Conservation (phyloP, 2,888 invertebrate species). For the Rhagophthalmus giganteus region DNA sequence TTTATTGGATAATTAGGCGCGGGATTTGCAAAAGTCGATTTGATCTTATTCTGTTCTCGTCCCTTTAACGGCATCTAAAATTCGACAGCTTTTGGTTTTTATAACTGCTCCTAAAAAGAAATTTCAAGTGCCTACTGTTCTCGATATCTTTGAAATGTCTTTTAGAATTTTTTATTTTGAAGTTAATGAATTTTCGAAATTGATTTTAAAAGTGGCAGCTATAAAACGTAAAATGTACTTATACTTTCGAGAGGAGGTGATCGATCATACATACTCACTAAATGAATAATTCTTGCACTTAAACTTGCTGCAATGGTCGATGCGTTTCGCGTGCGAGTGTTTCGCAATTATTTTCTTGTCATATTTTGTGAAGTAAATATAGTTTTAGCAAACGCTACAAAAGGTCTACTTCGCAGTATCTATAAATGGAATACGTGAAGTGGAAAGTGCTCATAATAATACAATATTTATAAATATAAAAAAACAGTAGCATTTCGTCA, state of each 20-base stretch:
- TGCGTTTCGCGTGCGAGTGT: too few relatives aligned
- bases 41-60: conserved; percentile 19
- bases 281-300: conserved; percentile 10
- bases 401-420: too few relatives aligned
- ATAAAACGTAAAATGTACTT: too few relatives aligned
- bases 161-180: not conserved
- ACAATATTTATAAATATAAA: too few relatives aligned
- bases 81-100: conserved; percentile 16
- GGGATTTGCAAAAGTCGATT: conserved; percentile 20
- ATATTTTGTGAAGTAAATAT: not conserved
- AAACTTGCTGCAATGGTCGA: too few relatives aligned
- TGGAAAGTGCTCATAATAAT: too few relatives aligned
- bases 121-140: conserved; percentile 7
- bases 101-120: conserved; percentile 14
- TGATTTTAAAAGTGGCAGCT: too few relatives aligned
- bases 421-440: too few relatives aligned
- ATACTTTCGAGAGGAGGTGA: too few relatives aligned
- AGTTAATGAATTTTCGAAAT: not conserved
- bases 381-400: too few relatives aligned
- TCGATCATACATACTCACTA: conserved; percentile 22
- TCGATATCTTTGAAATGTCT: not conserved
- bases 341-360: too few relatives aligned
- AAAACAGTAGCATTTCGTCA: too few relatives aligned
- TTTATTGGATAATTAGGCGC: conserved; percentile 23
- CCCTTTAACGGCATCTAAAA: conserved; percentile 10